phyloP scores from a whole-genome alignment of 2,113 vertebrate species.

The Triplophysa siluroides region DNA sequence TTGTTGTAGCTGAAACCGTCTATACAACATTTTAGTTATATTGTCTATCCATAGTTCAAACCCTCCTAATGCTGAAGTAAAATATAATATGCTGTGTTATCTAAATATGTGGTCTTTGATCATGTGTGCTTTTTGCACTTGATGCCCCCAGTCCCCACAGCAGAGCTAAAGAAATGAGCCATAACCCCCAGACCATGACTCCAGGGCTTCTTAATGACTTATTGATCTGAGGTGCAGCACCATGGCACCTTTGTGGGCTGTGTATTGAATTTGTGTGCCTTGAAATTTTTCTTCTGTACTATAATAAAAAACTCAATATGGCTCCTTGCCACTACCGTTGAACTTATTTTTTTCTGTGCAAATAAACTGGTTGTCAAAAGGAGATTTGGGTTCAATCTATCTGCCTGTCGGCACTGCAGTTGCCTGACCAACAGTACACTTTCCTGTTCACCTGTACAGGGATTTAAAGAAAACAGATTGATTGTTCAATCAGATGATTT shows the following conservation, averaged over 20 bases:
- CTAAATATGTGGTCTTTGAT: neutral
- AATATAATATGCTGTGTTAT: neutral
- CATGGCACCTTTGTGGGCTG: neutral
- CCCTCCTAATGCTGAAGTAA: neutral
- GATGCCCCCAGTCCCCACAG: neutral
- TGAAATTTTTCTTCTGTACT: neutral
- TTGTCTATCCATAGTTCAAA: neutral
- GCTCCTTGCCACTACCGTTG: neutral
- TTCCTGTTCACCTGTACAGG: neutral
- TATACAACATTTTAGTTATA: no score
- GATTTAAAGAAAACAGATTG: neutral
- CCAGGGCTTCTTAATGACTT: slow-evolving; percentile 62
- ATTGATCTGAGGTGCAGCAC: slow-evolving; percentile 60
- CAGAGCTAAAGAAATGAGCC: slow-evolving; percentile 40
- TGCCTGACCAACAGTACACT: neutral
- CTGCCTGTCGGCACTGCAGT: neutral
- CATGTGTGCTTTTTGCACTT: neutral
- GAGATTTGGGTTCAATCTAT: slow-evolving; percentile 10
- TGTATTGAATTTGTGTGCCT: neutral
- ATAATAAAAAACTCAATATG: neutral
- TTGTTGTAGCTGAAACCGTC: no score
- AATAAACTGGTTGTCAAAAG: neutral
- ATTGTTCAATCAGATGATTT: neutral
- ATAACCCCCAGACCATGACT: slow-evolving; percentile 52
- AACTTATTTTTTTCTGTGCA: neutral